A percentile compares a stretch with the other conserved stretches of the same genome.
Evolutionary conservation across 2,888 invertebrate species (phyloP).

Genomic region (Lottia gigantea): DNA sequence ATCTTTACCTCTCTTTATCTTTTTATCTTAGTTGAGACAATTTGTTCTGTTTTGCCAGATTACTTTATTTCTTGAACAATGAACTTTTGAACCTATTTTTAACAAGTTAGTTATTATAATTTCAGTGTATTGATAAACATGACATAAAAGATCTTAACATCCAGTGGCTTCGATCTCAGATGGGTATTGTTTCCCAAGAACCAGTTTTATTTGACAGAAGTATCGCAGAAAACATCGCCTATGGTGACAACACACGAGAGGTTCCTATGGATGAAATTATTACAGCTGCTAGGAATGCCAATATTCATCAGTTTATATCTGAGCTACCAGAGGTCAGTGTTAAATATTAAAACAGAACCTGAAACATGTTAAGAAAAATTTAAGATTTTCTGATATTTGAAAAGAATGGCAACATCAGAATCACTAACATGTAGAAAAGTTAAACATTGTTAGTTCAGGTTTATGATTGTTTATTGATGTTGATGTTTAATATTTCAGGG

Average conservation of each 20-base stretch:
- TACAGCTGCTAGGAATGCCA: constrained; percentile 77
- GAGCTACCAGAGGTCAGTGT: constrained; percentile 74
- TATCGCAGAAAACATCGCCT: constrained; percentile 90
- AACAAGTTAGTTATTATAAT: neutral
- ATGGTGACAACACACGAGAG: constrained; percentile 83
- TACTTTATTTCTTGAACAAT: too few relatives aligned
- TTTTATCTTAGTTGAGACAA: too few relatives aligned
- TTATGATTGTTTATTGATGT: too few relatives aligned
- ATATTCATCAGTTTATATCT: constrained; percentile 86
- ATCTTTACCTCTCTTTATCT: too few relatives aligned
- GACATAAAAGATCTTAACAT: constrained; percentile 77
- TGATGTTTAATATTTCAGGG: constrained; percentile 36
- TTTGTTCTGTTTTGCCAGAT: too few relatives aligned
- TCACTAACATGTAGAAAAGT: too few relatives aligned
- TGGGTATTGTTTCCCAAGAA: constrained; percentile 93
- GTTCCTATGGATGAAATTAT: constrained; percentile 81
- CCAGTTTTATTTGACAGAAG: constrained; percentile 89
- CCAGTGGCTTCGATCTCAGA: constrained; percentile 77
- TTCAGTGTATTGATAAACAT: constrained; percentile 60
- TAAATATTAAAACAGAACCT: too few relatives aligned
- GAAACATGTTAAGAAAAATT: too few relatives aligned
- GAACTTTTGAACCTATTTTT: too few relatives aligned
- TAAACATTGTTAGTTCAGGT: too few relatives aligned
- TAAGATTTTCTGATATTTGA: too few relatives aligned
- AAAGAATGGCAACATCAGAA: too few relatives aligned